Percentiles rank a stretch among this genome's conserved stretches.
Conservation (phyloP, 1,140 invertebrate species). For the Dermatophagoides farinae region DNA sequence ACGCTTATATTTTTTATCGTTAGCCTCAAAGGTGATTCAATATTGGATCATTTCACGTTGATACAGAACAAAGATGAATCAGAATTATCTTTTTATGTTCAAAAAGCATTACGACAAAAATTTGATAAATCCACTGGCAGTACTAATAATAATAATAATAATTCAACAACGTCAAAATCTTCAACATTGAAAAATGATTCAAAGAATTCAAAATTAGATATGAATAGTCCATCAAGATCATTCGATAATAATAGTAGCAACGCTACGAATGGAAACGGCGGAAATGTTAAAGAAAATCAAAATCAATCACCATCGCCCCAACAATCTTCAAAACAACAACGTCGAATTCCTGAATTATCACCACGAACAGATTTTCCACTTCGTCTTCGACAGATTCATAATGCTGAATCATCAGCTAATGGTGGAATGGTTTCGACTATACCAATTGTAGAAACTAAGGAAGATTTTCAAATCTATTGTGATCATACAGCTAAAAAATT, state of each 20-base stretch:
- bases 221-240: too few relatives aligned
- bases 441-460: not conserved
- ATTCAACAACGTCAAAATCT: not conserved
- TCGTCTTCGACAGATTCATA: not conserved
- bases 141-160: not conserved
- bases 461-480: not conserved
- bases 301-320: not conserved
- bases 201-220: not conserved
- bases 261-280: not conserved
- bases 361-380: not conserved
- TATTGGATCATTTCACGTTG: constrained; percentile 51
- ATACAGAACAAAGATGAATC: constrained; percentile 57
- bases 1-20: constrained; percentile 67
- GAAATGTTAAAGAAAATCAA: not conserved
- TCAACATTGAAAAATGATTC: not conserved
- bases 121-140: not conserved
- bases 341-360: not conserved
- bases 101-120: constrained; percentile 28
- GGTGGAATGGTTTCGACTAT: not conserved
- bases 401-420: not conserved
- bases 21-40: constrained; percentile 30
- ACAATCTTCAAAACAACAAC: not conserved
- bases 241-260: not conserved
- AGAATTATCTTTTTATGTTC: constrained; percentile 54
- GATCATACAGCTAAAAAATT: not conserved